Evolutionary conservation across 2,888 invertebrate species (phyloP), one percentile per base, ranked within the genome.

Genomic region (Ptilodon capucinus): DNA sequence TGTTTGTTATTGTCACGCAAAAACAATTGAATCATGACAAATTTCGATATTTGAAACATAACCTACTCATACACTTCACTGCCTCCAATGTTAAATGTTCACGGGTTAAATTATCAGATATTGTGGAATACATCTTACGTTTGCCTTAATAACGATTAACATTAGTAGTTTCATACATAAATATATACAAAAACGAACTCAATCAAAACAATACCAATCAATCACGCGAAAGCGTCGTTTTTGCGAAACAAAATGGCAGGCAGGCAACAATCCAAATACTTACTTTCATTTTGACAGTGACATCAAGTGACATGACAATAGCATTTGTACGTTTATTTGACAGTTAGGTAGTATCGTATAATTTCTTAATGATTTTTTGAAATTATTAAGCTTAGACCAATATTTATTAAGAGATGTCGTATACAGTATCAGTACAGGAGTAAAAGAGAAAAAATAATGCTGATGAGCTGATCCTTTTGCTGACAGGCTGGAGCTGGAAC

Each of bases 71-170:
- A 77, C 80, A 84, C 75, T 83, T 82, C 53, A 83, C 79, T 59
- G 81, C 76, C 66, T 85, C 81, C 55, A 70, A 76, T 58, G 85
- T 81, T 64, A 87, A 79, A 67, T 83, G 69, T 70, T 88, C 86
- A 63, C 82, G 81, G 64, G 75, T 75, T 59, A 83, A 71, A 76
- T 88, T 87, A 54, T 86, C 84, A 67, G 77, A 83, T 71, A 78
- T 71, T 78, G 77, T 75, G 65, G 90, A 90, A 89, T 90, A 85
- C 90, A 91, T 91, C 74, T 86, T 91, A 86, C 69, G 69, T 63
- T 56, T 62, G 57, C 68, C 68, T 66, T 53, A 52, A 46, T 48
- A 51, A 57, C 53, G 40, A 64, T 60, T 52, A 62, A 62, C 75
- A 78, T 79, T 66, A 60, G 71, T 49, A 58, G 64, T 67, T 61